Conservation (phyloP, 2,888 invertebrate species). For the Phrixothrix hirtus region DNA sequence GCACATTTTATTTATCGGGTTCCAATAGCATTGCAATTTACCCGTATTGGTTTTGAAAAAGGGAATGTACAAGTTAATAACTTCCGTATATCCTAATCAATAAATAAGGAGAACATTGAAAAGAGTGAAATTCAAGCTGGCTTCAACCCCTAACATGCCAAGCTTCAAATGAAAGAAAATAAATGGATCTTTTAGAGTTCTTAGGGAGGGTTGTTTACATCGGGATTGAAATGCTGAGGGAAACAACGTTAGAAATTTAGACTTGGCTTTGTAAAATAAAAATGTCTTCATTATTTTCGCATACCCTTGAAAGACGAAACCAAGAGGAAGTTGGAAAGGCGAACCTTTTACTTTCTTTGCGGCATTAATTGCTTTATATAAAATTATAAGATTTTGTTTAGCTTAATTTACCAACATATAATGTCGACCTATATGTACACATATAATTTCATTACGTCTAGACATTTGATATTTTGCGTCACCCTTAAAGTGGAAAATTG, state of each 20-base stretch:
- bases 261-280: conserved; percentile 37
- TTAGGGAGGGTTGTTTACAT: conserved; percentile 46
- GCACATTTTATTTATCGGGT: too few relatives aligned
- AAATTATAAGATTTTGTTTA: conserved; percentile 10
- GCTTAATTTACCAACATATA: conserved; percentile 14
- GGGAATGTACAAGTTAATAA: conserved; percentile 25
- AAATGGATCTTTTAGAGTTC: conserved; percentile 51
- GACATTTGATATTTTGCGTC: conserved; percentile 23
- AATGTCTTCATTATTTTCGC: conserved; percentile 40
- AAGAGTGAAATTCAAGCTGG: conserved; percentile 38
- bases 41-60: conserved; percentile 1
- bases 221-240: conserved; percentile 37
- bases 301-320: conserved; percentile 28
- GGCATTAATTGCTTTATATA: conserved; percentile 21
- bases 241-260: conserved; percentile 39
- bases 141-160: conserved; percentile 32
- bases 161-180: conserved; percentile 50
- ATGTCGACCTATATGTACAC: conserved; percentile 9
- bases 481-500: conserved; percentile 26
- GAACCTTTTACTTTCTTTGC: conserved; percentile 7
- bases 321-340: conserved; percentile 19
- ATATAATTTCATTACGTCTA: too few relatives aligned
- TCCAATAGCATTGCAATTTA: conserved; percentile 3
- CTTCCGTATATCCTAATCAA: conserved; percentile 31
- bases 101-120: conserved; percentile 29